phyloP scores from a whole-genome alignment of 2,797 vertebrate species.

The Crypturellus tataupa region DNA sequence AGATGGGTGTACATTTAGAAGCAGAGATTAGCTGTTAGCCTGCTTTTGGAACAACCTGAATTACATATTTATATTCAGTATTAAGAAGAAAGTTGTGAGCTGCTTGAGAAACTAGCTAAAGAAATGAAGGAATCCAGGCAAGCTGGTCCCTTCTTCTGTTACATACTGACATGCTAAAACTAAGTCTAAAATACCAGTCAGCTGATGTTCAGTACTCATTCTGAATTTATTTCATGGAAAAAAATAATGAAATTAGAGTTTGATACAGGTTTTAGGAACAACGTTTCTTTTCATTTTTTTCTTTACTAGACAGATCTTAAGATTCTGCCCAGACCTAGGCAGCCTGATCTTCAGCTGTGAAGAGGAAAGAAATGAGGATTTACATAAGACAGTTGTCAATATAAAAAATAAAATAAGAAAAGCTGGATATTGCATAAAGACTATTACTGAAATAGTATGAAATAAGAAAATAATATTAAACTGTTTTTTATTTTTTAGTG shows the following conservation, averaged over 20 bases:
- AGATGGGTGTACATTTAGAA: neutral
- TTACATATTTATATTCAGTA: neutral
- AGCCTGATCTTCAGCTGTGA: neutral
- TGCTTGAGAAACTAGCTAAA: neutral
- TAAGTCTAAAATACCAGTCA: too few relatives aligned
- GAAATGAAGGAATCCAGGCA: neutral
- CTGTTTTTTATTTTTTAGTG: neutral
- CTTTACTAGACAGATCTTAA: neutral
- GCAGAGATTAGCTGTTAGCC: too few relatives aligned
- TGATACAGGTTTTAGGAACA: neutral
- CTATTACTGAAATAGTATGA: neutral
- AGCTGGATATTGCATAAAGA: neutral
- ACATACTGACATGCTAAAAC: too few relatives aligned
- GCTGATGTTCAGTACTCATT: neutral
- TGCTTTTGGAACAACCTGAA: neutral
- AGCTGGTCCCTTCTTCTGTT: neutral
- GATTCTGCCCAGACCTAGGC: neutral
- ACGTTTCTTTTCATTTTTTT: neutral
- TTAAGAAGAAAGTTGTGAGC: neutral
- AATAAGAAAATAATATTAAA: neutral
- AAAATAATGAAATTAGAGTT: neutral
- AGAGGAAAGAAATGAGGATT: neutral
- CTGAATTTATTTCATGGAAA: neutral
- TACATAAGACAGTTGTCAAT: rapidly evolving
- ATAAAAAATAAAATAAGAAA: neutral